A percentile compares a stretch with the other conserved stretches of the same genome.
Evolutionary conservation across 2,113 vertebrate species (phyloP).

Genomic region (Galemys pyrenaicus): DNA sequence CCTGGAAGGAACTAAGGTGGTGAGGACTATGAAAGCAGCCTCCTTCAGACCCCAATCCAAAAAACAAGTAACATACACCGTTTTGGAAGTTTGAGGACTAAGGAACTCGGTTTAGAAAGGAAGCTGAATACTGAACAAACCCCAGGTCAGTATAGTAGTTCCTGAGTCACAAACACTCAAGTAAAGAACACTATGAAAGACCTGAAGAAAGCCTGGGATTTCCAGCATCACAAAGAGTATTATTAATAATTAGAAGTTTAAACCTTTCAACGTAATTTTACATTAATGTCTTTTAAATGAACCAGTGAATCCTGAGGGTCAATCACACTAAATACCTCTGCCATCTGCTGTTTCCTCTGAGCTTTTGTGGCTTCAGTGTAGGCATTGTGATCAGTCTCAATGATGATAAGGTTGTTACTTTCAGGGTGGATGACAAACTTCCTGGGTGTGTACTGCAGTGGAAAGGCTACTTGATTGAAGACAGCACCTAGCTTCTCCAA

Average conservation of each 20-base stretch:
- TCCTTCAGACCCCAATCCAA: not conserved
- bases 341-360: conserved; percentile 99
- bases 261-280: conserved; percentile 28
- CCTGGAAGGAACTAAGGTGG: not conserved
- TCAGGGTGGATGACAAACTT: conserved; percentile 99
- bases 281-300: not conserved
- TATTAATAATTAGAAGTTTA: not conserved
- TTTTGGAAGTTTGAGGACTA: not conserved
- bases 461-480: conserved; percentile 99
- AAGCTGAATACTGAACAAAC: not conserved
- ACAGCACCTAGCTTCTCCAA: conserved; percentile 98
- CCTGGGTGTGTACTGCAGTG: conserved; percentile 96
- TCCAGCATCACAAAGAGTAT: not conserved
- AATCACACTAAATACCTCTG: conserved; percentile 88
- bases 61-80: not conserved
- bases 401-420: conserved; percentile 96
- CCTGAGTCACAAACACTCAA: not conserved
- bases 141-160: not conserved
- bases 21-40: not conserved
- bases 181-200: not conserved
- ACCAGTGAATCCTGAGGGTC: not conserved
- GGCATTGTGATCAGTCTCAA: conserved; percentile 98
- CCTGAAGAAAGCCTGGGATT: not conserved
- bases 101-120: not conserved
- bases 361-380: conserved; percentile 99